Base-by-base conservation (phyloP, 2,888 invertebrate genomes). In the Hyposoter dolosus region DNA sequence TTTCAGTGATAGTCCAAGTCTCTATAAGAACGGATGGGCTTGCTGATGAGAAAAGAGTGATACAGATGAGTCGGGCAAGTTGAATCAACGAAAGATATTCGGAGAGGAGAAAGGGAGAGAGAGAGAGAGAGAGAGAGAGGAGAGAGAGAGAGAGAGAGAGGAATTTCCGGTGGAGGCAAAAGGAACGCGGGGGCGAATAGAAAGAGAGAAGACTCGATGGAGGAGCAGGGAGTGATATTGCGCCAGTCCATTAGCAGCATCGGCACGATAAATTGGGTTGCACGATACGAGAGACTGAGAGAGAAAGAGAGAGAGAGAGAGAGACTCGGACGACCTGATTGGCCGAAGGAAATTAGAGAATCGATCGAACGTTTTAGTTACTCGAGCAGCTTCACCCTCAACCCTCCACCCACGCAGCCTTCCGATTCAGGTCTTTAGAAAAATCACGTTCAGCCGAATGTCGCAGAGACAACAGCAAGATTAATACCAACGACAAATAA, bases 191-290 rank as follows among this genome's bases (percentile, higher is more conserved):
- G 56, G 68, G 65, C 63, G 40, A 83, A 83, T 78, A 72, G 79
- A 75, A 17, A 53, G 78, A 72, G 60, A 40, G 17, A 77, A 68
- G 86, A 83, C 79, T 83, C 71, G 83, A 85, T 83, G 63, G 76
- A 66, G 79, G 72, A 76, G 66, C 85, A 81, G 82, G 87, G 89
- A 89, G 91, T 92, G 91, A 92, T 79, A 79, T 92, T 92, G 91
- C 91, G 90, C 90, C 89, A 90, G 91, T 92, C 92, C 92, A 92
- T 92, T 92, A 92, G 90, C 90, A 89, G 90, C 90, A 89, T 89
- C 88, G 89, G 89, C 89, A 89, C 90, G 89, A 91, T 90, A 89
- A 91, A 91, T 91, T 91, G 90, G 89, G 90, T 89, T 91, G 91
- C 91, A 92, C 78, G 82, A 78, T 43, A 71, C 66, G 82, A 68